A percentile compares a stretch with the other conserved stretches of the same genome.
These are phyloP conservation scores for Typhlichthys subterraneus DNA, from an alignment of 2,797 vertebrate species.

Conservation along the genomic window DNA sequence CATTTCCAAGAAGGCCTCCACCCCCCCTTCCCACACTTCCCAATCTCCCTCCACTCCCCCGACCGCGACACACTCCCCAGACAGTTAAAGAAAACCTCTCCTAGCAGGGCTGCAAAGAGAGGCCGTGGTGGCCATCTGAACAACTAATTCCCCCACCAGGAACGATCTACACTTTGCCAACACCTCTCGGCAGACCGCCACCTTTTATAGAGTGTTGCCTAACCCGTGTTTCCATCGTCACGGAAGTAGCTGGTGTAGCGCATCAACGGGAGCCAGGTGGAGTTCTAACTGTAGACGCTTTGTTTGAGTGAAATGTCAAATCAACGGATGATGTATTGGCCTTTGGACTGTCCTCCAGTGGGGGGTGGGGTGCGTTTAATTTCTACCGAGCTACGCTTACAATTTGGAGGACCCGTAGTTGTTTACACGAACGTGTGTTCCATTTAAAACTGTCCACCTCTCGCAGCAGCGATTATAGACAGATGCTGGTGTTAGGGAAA, in stretches of 20 bases:
- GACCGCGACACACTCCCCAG: conserved; percentile 11
- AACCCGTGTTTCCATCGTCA: conserved; percentile 55
- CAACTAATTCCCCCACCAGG: conserved; percentile 34
- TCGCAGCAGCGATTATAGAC: conserved; percentile 44
- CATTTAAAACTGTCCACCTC: conserved; percentile 37
- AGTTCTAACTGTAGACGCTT: conserved; percentile 64
- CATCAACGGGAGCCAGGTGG: conserved; percentile 53
- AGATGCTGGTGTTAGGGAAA: conserved; percentile 53
- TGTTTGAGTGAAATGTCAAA: conserved; percentile 62
- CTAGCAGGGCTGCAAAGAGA: conserved; percentile 7
- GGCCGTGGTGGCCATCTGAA: conserved; percentile 35
- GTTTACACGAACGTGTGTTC: conserved; percentile 38
- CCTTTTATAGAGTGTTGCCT: conserved; percentile 48
- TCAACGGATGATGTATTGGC: conserved; percentile 40
- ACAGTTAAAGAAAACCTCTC: conserved; percentile 44
- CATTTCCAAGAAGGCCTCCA: conserved; percentile 67
- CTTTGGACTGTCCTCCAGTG: conserved; percentile 20
- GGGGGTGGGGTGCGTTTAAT: conserved; percentile 28
- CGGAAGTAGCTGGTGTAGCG: conserved; percentile 57
- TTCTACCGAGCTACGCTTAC: conserved; percentile 36
- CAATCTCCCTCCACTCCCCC: conserved; percentile 6
- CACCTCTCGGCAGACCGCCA: conserved; percentile 45
- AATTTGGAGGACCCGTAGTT: conserved; percentile 23
- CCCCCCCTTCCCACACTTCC: conserved; percentile 16
- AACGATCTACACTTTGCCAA: conserved; percentile 51